These are phyloP conservation scores for Drosophila bipectinata DNA, from an alignment of 1,140 invertebrate species.

Conservation along the genomic window DNA sequence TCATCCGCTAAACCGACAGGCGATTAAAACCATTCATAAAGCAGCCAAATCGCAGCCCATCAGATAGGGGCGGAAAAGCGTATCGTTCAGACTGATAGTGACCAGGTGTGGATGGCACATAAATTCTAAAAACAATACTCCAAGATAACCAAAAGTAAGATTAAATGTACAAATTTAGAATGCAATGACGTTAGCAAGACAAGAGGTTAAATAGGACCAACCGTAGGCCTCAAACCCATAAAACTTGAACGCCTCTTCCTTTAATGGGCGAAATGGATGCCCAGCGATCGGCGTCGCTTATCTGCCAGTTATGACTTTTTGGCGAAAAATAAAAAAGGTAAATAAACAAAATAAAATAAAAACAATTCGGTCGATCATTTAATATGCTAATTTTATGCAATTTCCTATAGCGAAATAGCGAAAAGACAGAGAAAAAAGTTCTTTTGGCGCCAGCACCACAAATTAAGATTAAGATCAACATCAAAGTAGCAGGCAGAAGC, in stretches of 20 bases:
- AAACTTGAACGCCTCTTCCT: conserved; percentile 8
- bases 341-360: conserved; percentile 46
- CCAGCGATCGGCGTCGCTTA: conserved; percentile 22
- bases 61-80: conserved; percentile 18
- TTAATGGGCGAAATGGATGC: neutral
- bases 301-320: conserved; percentile 38
- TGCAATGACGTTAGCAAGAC: neutral
- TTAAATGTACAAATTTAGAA: conserved; percentile 22
- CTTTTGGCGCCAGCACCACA: conserved; percentile 72
- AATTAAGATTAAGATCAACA: conserved; percentile 81
- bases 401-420: conserved; percentile 30
- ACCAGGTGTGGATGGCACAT: conserved; percentile 10
- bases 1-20: neutral
- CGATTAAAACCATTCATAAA: conserved; percentile 11
- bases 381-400: conserved; percentile 65
- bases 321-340: conserved; percentile 34
- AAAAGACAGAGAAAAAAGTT: conserved; percentile 39
- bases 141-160: conserved; percentile 26
- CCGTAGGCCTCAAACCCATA: neutral
- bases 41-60: conserved; percentile 22
- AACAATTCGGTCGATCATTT: conserved; percentile 58
- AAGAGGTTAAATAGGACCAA: conserved; percentile 4
- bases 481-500: conserved; percentile 48
- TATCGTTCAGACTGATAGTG: conserved; percentile 26
- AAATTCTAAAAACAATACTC: conserved; percentile 27